Conservation (phyloP, 2,888 invertebrate genomes). For the Lysandra coridon region DNA sequence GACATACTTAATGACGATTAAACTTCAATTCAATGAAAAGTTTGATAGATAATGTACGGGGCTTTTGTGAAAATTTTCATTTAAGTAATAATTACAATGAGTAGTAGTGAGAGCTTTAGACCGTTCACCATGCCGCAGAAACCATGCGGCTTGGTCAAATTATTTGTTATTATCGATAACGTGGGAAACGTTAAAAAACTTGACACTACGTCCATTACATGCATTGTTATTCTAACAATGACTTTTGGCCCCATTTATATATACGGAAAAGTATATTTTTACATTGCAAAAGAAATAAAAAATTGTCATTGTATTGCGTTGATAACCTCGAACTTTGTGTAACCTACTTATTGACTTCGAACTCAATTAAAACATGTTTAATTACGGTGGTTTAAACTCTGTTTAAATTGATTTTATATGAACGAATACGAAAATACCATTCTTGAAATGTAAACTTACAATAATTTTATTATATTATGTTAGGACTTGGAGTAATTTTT, state of each 20-base stretch:
- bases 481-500: too few relatives aligned
- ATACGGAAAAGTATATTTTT: constrained; percentile 5
- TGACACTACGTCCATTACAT: too few relatives aligned
- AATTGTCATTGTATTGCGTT: constrained; percentile 16
- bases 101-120: too few relatives aligned
- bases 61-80: too few relatives aligned
- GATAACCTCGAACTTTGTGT: constrained; percentile 27
- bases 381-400: not conserved
- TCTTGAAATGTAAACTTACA: too few relatives aligned
- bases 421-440: too few relatives aligned
- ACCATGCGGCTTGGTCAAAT: not conserved
- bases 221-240: constrained; percentile 15
- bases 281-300: constrained; percentile 13
- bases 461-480: too few relatives aligned
- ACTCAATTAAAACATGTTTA: constrained; percentile 8
- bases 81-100: too few relatives aligned
- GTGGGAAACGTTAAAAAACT: not conserved
- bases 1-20: too few relatives aligned
- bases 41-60: too few relatives aligned
- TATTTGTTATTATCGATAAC: not conserved
- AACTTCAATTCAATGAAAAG: too few relatives aligned
- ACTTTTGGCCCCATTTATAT: constrained; percentile 13
- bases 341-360: constrained; percentile 34
- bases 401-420: not conserved
- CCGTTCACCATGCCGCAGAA: too few relatives aligned